phyloP scores from a whole-genome alignment of 2,797 vertebrate genomes.

The Acanthis flammea region DNA sequence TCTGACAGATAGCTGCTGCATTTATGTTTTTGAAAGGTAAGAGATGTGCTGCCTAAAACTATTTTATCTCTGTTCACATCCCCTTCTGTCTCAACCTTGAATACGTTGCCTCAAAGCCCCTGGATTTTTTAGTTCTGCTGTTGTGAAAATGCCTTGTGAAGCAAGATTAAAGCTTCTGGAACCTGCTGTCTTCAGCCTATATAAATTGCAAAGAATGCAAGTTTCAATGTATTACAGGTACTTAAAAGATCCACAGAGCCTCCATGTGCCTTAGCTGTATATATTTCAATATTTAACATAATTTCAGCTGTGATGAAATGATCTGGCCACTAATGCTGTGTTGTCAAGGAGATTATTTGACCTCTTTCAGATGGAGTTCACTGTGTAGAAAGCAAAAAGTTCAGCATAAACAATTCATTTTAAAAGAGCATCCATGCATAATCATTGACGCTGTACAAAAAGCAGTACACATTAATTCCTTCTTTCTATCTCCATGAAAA shows the following conservation, averaged over 20 bases:
- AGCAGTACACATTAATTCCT: neutral
- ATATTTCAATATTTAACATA: neutral
- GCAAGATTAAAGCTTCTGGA: neutral
- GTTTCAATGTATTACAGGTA: neutral
- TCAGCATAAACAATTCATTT: neutral
- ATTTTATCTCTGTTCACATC: neutral
- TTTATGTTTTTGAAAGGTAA: neutral
- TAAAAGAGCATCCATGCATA: neutral
- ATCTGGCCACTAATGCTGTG: neutral
- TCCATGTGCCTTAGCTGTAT: neutral
- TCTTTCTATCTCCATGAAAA: neutral
- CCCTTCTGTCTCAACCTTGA: neutral
- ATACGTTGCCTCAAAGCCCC: neutral
- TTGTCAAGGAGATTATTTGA: conserved; percentile 41
- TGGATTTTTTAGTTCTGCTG: neutral
- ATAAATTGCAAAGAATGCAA: neutral
- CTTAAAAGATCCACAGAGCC: neutral
- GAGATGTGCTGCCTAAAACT: neutral
- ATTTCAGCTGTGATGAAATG: neutral
- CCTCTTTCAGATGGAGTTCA: neutral
- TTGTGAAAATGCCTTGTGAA: neutral
- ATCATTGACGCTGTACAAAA: neutral
- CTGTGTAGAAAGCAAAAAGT: neutral
- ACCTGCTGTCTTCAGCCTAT: neutral
- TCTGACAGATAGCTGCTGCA: neutral